Evolutionary conservation across 30 jellyfish, hydroid and myxozoan genomes (phyloP).

Genomic region (Nemopilema nomurai): DNA sequence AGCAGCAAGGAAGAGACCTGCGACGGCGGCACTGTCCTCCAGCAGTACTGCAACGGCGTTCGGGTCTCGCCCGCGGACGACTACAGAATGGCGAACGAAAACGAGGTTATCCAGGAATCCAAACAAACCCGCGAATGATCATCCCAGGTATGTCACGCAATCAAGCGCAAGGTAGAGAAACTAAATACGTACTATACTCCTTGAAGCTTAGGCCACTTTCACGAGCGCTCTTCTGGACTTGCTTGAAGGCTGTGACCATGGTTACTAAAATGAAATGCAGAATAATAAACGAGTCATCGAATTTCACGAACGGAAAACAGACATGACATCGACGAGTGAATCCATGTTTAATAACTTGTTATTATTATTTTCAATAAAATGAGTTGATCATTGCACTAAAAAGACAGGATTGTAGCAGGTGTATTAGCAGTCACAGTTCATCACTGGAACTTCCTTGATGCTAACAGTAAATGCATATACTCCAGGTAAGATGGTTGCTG

Average conservation of each 20-base stretch:
- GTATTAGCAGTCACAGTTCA: too few species aligned
- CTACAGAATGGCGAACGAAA: slow-evolving; percentile 15
- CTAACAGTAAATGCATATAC: too few species aligned
- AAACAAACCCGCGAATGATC: not conserved
- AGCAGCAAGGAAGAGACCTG: slow-evolving; percentile 91
- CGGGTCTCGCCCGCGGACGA: slow-evolving; percentile 98
- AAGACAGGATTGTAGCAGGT: too few species aligned
- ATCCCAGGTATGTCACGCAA: too few species aligned
- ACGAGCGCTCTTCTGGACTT: slow-evolving; percentile 86
- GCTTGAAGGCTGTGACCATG: slow-evolving; percentile 75
- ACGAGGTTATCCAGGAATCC: not conserved
- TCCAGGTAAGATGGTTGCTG: too few species aligned
- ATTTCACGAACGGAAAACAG: too few species aligned
- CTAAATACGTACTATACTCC: slow-evolving; percentile 66
- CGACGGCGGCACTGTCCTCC: slow-evolving; percentile 98
- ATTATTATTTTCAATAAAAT: too few species aligned
- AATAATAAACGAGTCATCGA: too few species aligned
- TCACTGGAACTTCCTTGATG: too few species aligned
- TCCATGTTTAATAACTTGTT: too few species aligned
- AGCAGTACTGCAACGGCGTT: slow-evolving; percentile 97
- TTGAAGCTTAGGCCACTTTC: slow-evolving; percentile 88
- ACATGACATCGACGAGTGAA: too few species aligned
- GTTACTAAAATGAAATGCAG: slow-evolving; percentile 66
- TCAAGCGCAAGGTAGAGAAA: not conserved
- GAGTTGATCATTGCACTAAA: too few species aligned